Conservation (phyloP, 2,888 invertebrate species). For the Masnerella sp. region DNA sequence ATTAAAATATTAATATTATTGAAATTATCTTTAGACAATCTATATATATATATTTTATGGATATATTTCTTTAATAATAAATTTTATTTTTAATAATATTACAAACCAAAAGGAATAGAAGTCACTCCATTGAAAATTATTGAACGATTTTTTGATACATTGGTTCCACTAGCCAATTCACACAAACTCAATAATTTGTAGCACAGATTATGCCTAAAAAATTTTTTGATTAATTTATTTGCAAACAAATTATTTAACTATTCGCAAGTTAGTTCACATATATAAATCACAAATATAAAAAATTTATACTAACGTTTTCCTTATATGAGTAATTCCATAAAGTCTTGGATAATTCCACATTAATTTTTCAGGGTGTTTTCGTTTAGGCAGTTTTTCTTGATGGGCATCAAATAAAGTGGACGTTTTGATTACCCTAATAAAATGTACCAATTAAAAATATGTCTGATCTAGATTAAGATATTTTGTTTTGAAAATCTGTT, state of each 20-base stretch:
- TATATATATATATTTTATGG: too few species aligned
- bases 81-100: too few species aligned
- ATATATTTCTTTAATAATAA: too few species aligned
- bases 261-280: neutral
- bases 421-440: conserved; percentile 80
- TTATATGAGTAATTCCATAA: conserved; percentile 85
- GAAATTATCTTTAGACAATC: too few species aligned
- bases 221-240: too few species aligned
- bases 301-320: conserved; percentile 85
- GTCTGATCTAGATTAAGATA: too few species aligned
- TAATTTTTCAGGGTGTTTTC: conserved; percentile 84
- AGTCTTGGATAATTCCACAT: conserved; percentile 85
- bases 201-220: conserved; percentile 82
- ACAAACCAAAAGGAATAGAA: conserved; percentile 80
- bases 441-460: too few species aligned
- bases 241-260: too few species aligned
- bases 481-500: too few species aligned
- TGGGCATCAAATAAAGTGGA: conserved; percentile 88
- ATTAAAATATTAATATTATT: too few species aligned
- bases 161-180: conserved; percentile 81
- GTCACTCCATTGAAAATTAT: conserved; percentile 81
- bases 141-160: conserved; percentile 80
- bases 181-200: conserved; percentile 84
- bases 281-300: too few species aligned
- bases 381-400: conserved; percentile 86